Evolutionary conservation across 1,140 invertebrate genomes (phyloP).

Genomic region (Leptinotarsa texana): DNA sequence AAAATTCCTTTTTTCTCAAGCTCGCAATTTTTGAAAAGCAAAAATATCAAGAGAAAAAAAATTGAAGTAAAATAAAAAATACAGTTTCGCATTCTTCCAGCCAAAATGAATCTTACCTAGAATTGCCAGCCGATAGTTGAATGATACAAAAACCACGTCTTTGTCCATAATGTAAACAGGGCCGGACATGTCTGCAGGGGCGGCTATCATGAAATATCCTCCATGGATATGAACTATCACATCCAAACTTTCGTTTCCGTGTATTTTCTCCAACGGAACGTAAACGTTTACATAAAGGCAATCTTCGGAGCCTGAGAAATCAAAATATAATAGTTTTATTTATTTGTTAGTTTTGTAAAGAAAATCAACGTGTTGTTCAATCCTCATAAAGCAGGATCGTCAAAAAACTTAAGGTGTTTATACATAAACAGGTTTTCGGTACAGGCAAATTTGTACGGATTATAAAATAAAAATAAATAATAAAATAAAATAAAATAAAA

Average conservation of each 20-base stretch:
- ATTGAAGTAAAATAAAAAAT: too few species aligned
- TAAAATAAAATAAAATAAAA: too few species aligned
- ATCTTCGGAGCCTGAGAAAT: constrained; percentile 58
- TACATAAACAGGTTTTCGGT: too few species aligned
- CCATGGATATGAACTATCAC: constrained; percentile 66
- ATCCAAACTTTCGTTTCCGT: constrained; percentile 52
- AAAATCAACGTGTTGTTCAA: too few species aligned
- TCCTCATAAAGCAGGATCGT: too few species aligned
- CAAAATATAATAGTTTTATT: neutral
- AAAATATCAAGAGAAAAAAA: too few species aligned
- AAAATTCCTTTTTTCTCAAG: too few species aligned
- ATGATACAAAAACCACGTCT: constrained; percentile 64
- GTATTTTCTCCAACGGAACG: constrained; percentile 48
- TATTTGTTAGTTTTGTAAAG: neutral
- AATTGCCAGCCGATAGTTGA: constrained; percentile 18
- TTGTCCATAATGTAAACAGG: constrained; percentile 63
- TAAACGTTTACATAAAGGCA: constrained; percentile 61
- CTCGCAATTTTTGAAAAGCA: too few species aligned
- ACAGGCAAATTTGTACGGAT: too few species aligned
- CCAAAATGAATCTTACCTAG: constrained; percentile 9
- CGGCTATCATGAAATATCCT: constrained; percentile 63
- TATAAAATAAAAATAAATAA: too few species aligned
- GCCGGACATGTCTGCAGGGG: constrained; percentile 57
- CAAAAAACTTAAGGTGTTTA: too few species aligned
- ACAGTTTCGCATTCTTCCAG: neutral